These are phyloP conservation scores for Apostichopus californicus DNA, from an alignment of 35 echinoderm and acorn worm genomes.

Conservation along the genomic window DNA sequence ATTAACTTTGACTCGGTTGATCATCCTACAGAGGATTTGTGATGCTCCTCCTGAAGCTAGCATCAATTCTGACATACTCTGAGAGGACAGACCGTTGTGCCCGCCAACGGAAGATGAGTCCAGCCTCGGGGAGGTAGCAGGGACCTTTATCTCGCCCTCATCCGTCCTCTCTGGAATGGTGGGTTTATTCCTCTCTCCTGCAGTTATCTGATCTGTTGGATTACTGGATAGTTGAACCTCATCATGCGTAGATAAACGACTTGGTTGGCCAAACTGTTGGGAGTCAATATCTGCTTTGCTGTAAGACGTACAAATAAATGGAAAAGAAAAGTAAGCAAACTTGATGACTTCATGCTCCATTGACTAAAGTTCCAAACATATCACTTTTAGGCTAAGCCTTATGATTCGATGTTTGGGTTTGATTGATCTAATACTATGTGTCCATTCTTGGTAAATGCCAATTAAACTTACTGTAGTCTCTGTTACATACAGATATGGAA, in stretches of 20 bases:
- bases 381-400: too few relatives aligned
- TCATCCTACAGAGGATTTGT: conserved; percentile 73
- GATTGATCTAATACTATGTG: too few relatives aligned
- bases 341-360: too few relatives aligned
- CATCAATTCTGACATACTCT: conserved; percentile 75
- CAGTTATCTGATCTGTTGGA: conserved; percentile 18
- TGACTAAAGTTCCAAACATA: too few relatives aligned
- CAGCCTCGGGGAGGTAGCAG: neutral
- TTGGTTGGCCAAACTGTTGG: conserved; percentile 14
- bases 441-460: too few relatives aligned
- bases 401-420: too few relatives aligned
- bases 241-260: conserved; percentile 1
- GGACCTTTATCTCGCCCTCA: neutral
- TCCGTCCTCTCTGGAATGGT: neutral
- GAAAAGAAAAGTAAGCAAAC: neutral
- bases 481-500: too few relatives aligned
- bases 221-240: conserved; percentile 22
- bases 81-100: neutral
- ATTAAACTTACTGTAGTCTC: too few relatives aligned
- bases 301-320: neutral
- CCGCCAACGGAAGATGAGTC: neutral
- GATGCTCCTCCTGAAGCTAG: conserved; percentile 73
- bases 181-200: neutral
- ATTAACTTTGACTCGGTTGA: conserved; percentile 54
- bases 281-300: conserved; percentile 54